These are phyloP conservation scores for Ennomos erosarius DNA, from an alignment of 2,888 invertebrate genomes.

Conservation along the genomic window DNA sequence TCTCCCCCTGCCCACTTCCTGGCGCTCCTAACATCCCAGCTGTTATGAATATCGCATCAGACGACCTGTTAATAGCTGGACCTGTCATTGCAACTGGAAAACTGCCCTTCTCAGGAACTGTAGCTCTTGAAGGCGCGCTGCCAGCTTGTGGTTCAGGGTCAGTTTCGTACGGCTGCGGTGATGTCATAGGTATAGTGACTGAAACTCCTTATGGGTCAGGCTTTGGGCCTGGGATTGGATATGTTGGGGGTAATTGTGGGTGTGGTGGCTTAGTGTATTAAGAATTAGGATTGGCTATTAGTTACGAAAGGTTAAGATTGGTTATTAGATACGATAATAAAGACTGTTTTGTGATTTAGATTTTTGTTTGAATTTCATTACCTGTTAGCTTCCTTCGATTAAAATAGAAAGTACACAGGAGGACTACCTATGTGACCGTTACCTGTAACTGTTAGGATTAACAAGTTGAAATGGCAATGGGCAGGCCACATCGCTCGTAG, in stretches of 20 bases:
- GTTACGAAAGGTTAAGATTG: background rate
- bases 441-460: too few relatives aligned
- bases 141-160: slow-evolving; percentile 31
- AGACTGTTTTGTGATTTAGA: slow-evolving; percentile 7
- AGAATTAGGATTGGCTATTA: slow-evolving; percentile 1
- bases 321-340: slow-evolving; percentile 4
- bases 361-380: background rate
- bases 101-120: slow-evolving; percentile 47
- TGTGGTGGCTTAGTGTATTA: slow-evolving; percentile 4
- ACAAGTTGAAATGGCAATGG: too few relatives aligned
- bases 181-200: slow-evolving; percentile 7
- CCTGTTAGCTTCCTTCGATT: background rate
- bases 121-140: slow-evolving; percentile 48
- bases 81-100: slow-evolving; percentile 43
- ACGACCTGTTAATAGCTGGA: slow-evolving; percentile 42
- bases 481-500: too few relatives aligned
- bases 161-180: slow-evolving; percentile 30
- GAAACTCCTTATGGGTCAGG: slow-evolving; percentile 8
- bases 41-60: slow-evolving; percentile 35
- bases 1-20: slow-evolving; percentile 26
- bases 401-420: too few relatives aligned
- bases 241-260: slow-evolving; percentile 4
- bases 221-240: slow-evolving; percentile 1
- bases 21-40: slow-evolving; percentile 30
- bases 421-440: too few relatives aligned